Conservation (phyloP, 2,888 invertebrate species). For the Thalpophila matura region DNA sequence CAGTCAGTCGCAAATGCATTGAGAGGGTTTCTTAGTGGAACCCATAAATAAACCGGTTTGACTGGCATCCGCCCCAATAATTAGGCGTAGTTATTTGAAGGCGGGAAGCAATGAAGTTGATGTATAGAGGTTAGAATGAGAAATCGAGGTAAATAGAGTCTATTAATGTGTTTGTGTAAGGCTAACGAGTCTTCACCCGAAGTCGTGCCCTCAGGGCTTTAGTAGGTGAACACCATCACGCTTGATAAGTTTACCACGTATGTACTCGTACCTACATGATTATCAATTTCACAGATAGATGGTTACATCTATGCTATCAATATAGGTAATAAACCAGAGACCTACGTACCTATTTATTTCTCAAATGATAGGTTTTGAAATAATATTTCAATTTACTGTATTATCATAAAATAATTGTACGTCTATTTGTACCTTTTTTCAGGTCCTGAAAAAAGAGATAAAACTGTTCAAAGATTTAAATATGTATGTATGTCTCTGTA, state of each 20-base stretch:
- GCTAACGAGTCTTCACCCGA: slow-evolving; percentile 18
- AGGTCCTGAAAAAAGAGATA: too few relatives aligned
- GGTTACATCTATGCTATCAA: too few relatives aligned
- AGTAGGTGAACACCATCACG: not conserved
- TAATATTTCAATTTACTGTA: too few relatives aligned
- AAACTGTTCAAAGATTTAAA: too few relatives aligned
- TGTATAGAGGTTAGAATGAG: slow-evolving; percentile 50
- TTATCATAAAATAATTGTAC: too few relatives aligned
- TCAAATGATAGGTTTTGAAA: too few relatives aligned
- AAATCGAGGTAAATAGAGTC: slow-evolving; percentile 44
- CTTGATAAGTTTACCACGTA: slow-evolving; percentile 6
- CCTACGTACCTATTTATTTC: too few relatives aligned
- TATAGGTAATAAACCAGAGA: too few relatives aligned
- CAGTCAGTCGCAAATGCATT: slow-evolving; percentile 48
- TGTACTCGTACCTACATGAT: not conserved
- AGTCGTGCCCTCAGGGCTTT: not conserved
- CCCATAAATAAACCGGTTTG: slow-evolving; percentile 58
- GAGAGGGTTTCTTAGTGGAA: slow-evolving; percentile 36
- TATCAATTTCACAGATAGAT: not conserved
- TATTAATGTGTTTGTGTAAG: slow-evolving; percentile 39
- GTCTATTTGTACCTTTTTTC: too few relatives aligned
- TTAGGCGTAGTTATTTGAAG: slow-evolving; percentile 57
- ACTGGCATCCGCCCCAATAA: slow-evolving; percentile 57
- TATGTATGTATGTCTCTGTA: too few relatives aligned
- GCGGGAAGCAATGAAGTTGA: slow-evolving; percentile 56